Evolutionary conservation across 2,797 vertebrate species (phyloP), one percentile per base, ranked within the genome.

Genomic region (Sebastes diaconus): DNA sequence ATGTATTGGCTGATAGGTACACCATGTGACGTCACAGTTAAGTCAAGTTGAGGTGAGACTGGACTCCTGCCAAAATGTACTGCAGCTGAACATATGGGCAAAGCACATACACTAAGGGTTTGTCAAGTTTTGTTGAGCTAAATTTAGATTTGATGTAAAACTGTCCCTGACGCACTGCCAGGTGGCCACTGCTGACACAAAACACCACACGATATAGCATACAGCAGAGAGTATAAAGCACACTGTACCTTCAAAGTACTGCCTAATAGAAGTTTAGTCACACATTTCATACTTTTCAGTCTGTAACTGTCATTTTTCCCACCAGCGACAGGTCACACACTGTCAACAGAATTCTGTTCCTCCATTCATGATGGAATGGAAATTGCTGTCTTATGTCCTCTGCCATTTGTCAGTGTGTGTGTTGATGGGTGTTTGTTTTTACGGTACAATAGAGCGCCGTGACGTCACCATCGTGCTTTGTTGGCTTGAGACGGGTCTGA

Each of bases 341-440:
- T 61, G 60, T 78, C 83, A 83, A 77, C 76, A 81, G 80, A 79
- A 39, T 76, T 73, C 67, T 74, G 57, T 24, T 55, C 76, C 73
- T 84, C 78, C 13, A 77, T 81, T 77, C 55, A 61, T 76, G 68
- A 79, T 75, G 14, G 70, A 83, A 89, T 70, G 76, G 39, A 84
- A 77, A 85, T 77, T 58, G 58, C 67, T 12, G 36, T 81, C 42
- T 25, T 68, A 22, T 80, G 73, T 82, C 57, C 30, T 68, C 12
- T n/a, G 8, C 30, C 75, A 67, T 88, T 90, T 89, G 71, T 84
- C 52, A 25, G 27, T 69, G 70, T 55, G 59, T 54, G 52, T 68
- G 18, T 52, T n/a, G 24, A 57, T 61, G 57, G 73, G 27, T 77
- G 81, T 87, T 85, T 86, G 74, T 69, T 79, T 80, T 61, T 77